Evolutionary conservation across 2,797 vertebrate genomes (phyloP), one percentile per base, ranked within the genome.

Genomic region (Eupleurogrammus muticus): DNA sequence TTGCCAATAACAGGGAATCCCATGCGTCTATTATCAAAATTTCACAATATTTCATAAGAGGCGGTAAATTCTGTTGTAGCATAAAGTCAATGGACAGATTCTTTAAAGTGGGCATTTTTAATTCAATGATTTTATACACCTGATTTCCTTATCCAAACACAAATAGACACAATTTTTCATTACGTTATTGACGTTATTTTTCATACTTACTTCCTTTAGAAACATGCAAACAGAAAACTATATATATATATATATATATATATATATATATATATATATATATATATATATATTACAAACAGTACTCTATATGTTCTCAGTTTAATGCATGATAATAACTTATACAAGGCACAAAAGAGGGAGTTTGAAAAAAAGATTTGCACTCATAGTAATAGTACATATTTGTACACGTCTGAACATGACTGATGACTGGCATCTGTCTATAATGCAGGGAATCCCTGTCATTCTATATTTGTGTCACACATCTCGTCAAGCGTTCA

Each of bases 1-100:
- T 81, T 87, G 79, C 77, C 79, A 90, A 90, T 87, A 88, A 87
- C 77, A 48, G 79, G 77, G 73, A 85, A 83, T 82, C 77, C 75
- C 73, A 48, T 49, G 47, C 19, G 75, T 83, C 77, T 81, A 75
- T 91, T 89, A 86, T 79, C 81, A 83, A 85, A 84, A 77, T 76
- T 82, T 89, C 61, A 48, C 44, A 58, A 84, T 73, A 79, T 86
- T 87, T 87, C 54, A 82, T 59, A 57, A 47, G 52, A 49, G n/a
- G 65, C 60, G 46, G 80, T 82, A 72, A 51, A 81, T 66, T 84
- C 48, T 48, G 21, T 11, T 35, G 46, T 2, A 50, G 54, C 65
- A 64, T 53, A 62, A 68, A 77, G 78, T 77, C 73, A 60, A 75
- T 71, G 20, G 14, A 56, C 21, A 12, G 28, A 67, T 82, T 77